Conservation (phyloP, 2,888 invertebrate genomes). For the Philopedon plagiatum region DNA sequence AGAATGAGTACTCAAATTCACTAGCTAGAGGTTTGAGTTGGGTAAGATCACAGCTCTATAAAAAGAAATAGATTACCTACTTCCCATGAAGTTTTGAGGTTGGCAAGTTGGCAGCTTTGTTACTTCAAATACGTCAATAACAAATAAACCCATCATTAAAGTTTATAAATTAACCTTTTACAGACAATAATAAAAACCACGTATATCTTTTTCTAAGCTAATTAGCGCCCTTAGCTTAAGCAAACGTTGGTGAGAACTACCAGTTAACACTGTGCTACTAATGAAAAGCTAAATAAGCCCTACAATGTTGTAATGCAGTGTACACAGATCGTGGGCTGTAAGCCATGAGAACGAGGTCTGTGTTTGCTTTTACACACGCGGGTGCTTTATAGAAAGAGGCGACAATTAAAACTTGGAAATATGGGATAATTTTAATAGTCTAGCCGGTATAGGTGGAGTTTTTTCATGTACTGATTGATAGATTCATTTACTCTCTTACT, state of each 20-base stretch:
- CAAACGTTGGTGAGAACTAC: constrained; percentile 47
- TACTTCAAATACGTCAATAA: no score
- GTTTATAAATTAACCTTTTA: no score
- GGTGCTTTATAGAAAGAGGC: constrained; percentile 41
- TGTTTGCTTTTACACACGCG: constrained; percentile 47
- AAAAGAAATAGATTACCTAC: no score
- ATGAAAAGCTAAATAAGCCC: constrained; percentile 47
- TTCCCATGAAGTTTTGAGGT: no score
- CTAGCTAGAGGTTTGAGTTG: no score
- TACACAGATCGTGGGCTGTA: constrained; percentile 43
- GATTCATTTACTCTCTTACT: no score
- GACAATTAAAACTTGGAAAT: constrained; percentile 8
- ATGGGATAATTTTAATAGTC: constrained; percentile 24
- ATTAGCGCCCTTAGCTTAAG: constrained; percentile 41
- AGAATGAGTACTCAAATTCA: no score
- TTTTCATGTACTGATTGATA: no score
- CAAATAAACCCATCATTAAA: no score
- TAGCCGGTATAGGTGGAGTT: no score
- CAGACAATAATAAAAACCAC: background rate
- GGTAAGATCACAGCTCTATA: no score
- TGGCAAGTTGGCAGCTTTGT: no score
- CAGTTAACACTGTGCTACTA: constrained; percentile 42
- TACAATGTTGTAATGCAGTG: constrained; percentile 43
- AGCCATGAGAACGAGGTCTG: constrained; percentile 43
- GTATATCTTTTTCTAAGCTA: constrained; percentile 35